Conservation (phyloP, 2,113 vertebrate genomes). For the Tychaedon coryphoeus region DNA sequence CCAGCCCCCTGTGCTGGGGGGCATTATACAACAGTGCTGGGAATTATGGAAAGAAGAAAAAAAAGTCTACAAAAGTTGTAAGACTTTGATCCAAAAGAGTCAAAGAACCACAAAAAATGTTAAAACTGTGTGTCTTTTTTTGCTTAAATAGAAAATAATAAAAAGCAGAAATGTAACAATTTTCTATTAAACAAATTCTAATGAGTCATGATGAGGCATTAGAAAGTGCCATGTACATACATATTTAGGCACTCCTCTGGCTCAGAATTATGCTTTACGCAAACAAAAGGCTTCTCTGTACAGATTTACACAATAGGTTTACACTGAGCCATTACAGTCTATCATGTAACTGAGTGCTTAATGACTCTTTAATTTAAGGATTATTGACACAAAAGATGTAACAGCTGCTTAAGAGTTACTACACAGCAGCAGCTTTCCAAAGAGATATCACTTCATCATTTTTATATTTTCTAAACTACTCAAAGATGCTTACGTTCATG, state of each 20-base stretch:
- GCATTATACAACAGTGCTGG: neutral
- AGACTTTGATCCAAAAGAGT: neutral
- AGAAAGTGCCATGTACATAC: neutral
- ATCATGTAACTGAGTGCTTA: slow-evolving; percentile 57
- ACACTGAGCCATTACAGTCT: slow-evolving; percentile 48
- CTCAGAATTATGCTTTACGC: neutral
- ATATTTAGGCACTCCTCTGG: neutral
- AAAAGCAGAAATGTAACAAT: neutral
- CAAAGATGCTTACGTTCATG: neutral
- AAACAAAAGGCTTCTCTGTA: slow-evolving; percentile 49
- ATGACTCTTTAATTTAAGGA: slow-evolving; percentile 68
- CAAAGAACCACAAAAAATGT: neutral
- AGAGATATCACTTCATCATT: slow-evolving; percentile 59
- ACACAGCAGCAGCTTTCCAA: slow-evolving; percentile 58
- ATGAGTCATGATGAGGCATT: neutral
- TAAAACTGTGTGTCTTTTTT: neutral
- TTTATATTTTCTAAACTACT: slow-evolving; percentile 49
- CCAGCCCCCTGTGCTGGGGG: neutral
- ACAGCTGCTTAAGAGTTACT: slow-evolving; percentile 70
- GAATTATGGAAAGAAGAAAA: neutral
- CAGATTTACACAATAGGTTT: slow-evolving; percentile 65
- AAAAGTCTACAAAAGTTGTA: neutral
- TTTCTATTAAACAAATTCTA: neutral
- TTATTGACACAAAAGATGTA: slow-evolving; percentile 64
- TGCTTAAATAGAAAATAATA: neutral